Evolutionary conservation across 2,113 vertebrate species (phyloP), one percentile per base, ranked within the genome.

Genomic region (Chunga burmeisteri): DNA sequence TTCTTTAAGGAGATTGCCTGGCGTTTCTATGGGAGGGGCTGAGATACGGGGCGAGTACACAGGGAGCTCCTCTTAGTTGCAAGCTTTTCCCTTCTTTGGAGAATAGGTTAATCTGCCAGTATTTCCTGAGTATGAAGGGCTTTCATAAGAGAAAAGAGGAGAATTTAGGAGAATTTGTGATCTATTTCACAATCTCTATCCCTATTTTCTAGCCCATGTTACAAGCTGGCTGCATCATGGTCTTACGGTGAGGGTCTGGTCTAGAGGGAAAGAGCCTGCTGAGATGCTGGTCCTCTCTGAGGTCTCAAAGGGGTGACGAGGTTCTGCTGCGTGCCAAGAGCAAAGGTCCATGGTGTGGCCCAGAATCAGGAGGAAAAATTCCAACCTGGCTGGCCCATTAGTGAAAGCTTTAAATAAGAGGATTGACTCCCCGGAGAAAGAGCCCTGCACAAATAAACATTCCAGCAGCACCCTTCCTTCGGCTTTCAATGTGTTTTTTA

Each of bases 401-500:
- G 44, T 71, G 86, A 58, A 42, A 88, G 68, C 75, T 74, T 93
- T 78, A 63, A 86, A 47, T 16, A 84, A 84, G 68, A 86, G 75
- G 86, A 63, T 46, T 71, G 86, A 50, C 68, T 88, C 52, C 93
- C 59, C 5, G 17, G 23, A 65, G 84, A 50, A 61, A 32, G 68
- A 95, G 63, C 42, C 23, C 72, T 44, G 71, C 65, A 46, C 92
- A 92, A 93, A 95, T 50, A 93, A 95, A 90, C 82, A n/a, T 65
- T 72, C 63, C 83, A 66, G 83, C 94, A 81, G 88, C 91, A 95
- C 86, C 90, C 88, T 90, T 94, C 80, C 86, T 83, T 71, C 5
- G 0, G 38, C 80, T 68, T 49, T 68, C 86, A 93, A 56, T 90
- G 83, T 86, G 94, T 17, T 95, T 92, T 93, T 88, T 90, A 93